These are phyloP conservation scores for Bos javanicus DNA, from an alignment of 2,113 vertebrate genomes.

Conservation along the genomic window DNA sequence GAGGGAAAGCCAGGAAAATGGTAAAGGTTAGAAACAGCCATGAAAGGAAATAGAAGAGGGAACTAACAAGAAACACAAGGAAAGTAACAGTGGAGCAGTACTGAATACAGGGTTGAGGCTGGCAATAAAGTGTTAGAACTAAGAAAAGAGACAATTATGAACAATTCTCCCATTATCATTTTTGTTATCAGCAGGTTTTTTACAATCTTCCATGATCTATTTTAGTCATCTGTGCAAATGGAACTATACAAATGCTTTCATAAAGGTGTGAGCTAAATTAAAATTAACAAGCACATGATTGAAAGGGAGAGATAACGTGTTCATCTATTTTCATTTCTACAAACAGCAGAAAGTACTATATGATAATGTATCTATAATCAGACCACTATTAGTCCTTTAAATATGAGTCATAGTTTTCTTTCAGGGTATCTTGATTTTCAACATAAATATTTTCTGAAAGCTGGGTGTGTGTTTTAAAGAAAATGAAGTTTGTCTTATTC, in stretches of 20 bases:
- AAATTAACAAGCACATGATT: neutral
- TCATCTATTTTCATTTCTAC: neutral
- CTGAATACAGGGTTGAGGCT: neutral
- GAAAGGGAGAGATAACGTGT: neutral
- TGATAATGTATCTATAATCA: neutral
- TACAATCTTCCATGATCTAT: neutral
- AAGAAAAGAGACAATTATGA: neutral
- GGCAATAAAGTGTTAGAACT: neutral
- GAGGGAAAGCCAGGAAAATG: neutral
- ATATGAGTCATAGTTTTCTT: conserved; percentile 43
- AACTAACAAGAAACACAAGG: neutral
- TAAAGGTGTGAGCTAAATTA: neutral
- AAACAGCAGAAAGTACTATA: neutral
- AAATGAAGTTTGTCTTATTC: conserved; percentile 69
- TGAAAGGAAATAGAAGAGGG: neutral
- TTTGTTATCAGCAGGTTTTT: neutral
- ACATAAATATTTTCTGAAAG: conserved; percentile 57
- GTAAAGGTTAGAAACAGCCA: neutral
- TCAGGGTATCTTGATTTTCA: conserved; percentile 60
- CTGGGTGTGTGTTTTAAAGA: neutral
- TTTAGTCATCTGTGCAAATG: neutral
- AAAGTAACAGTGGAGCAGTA: neutral
- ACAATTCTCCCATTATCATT: neutral
- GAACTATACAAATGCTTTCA: neutral
- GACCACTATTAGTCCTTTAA: conserved; percentile 44